phyloP scores from a whole-genome alignment of 2,113 vertebrate species.

The Nerophis ophidion region DNA sequence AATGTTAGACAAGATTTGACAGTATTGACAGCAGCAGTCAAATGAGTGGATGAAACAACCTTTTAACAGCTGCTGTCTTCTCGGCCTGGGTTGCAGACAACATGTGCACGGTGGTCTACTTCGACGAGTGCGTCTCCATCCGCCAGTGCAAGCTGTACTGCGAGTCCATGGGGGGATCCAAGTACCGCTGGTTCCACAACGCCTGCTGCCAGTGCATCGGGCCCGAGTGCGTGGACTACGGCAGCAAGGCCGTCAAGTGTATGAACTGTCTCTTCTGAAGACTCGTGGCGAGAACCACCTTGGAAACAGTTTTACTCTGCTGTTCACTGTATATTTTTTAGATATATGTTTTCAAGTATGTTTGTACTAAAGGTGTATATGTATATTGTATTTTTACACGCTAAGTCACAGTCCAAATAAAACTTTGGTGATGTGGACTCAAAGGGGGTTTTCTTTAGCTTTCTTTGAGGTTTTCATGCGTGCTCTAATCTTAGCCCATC shows the following conservation, averaged over 20 bases:
- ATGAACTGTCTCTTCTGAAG: conserved; percentile 95
- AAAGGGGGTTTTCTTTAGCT: conserved; percentile 4
- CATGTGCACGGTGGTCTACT: conserved; percentile 98
- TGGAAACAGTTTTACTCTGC: conserved; percentile 55
- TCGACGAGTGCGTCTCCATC: conserved; percentile 98
- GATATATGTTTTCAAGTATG: conserved; percentile 55
- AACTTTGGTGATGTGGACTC: conserved; percentile 53
- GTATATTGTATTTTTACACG: conserved; percentile 69
- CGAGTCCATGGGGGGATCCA: conserved; percentile 97
- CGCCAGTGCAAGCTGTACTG: conserved; percentile 97
- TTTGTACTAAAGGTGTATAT: conserved; percentile 68
- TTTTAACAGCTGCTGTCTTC: no score
- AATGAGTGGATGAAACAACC: no score
- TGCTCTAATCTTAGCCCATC: conserved; percentile 42
- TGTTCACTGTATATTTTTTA: conserved; percentile 73
- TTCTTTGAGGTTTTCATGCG: neutral
- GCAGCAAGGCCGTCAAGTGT: conserved; percentile 94
- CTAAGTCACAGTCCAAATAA: conserved; percentile 61
- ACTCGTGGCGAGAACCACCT: neutral
- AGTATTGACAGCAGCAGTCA: no score
- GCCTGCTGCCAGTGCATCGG: conserved; percentile 98
- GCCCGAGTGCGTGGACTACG: conserved; percentile 94
- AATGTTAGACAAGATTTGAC: no score
- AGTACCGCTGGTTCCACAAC: conserved; percentile 99
- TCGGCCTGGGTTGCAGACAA: conserved; percentile 58